Base-by-base conservation (phyloP, 2,113 vertebrate species). In the Forbesichthys papilliferus region DNA sequence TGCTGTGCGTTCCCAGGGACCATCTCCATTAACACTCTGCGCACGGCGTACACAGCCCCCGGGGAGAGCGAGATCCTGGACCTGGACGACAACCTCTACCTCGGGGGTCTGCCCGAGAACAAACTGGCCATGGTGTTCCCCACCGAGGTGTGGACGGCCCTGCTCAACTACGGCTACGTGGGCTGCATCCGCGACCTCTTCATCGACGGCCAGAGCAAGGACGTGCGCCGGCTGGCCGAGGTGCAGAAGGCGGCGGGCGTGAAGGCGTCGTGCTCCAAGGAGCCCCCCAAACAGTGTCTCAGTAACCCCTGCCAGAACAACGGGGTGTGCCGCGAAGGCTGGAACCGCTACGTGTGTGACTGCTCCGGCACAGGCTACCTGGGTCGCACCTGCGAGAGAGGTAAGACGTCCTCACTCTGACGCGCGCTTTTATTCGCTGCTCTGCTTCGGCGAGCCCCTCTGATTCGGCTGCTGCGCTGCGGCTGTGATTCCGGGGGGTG, bases 111-210 rank as follows among this genome's bases (percentile, higher is more conserved):
- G 70, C 98, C 97, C 8, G 98, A 99, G 89, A 99, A 98, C 71
- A 95, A 96, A 87, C 93, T 95, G 58, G 97, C 96, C 55, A 89
- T 98, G 2, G 87, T 98, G 63, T 99, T 98, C 83, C 97, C 98
- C 77, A 99, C 98, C 0, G 98, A 98, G 82, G 96, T 98, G 84
- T 99, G 98, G 98, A 99, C 97, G 34, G 96, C 98, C 0, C 92
- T 99, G 76, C 96, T 99, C 66, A 99, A 99, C 92, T 99, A 98
- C 0, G 98, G 98, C 83, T 99, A 98, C 0, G 98, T 99, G n/a
- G 98, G 98, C 87, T 99, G 98, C 91, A 95, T 99, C 78, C 91
- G 98, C 79, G 98, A 99, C 87, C 92, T 99, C 57, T 99, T 99
- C 90, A 96, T 99, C 63, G 97, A 99, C 3, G 98, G 98, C 61